A percentile compares a stretch with the other conserved stretches of the same genome.
Conservation (phyloP, 1,140 invertebrate species). For the Tribolium castaneum region DNA sequence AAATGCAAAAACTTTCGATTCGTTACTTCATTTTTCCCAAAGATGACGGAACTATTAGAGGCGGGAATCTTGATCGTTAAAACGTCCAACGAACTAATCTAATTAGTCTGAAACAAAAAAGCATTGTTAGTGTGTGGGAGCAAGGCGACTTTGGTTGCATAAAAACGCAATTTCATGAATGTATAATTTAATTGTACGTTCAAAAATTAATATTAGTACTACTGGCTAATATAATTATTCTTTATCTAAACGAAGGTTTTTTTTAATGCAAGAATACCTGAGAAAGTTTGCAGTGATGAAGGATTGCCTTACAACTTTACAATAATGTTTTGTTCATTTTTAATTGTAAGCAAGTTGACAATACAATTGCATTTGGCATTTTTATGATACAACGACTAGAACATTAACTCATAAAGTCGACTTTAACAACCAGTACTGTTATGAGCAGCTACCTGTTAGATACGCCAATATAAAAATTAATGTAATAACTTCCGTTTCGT, state of each 20-base stretch:
- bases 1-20: neutral
- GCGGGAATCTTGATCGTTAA: neutral
- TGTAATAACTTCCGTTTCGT: neutral
- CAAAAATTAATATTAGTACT: too few species aligned
- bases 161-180: neutral
- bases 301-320: neutral
- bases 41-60: neutral
- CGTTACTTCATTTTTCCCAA: neutral
- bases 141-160: neutral
- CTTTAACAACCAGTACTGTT: neutral
- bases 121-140: neutral
- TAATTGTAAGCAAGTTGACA: neutral
- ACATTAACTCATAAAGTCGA: neutral
- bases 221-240: too few species aligned
- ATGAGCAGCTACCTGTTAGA: neutral
- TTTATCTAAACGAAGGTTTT: too few species aligned
- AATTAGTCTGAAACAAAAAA: neutral
- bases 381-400: neutral
- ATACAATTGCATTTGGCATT: neutral
- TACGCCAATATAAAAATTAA: neutral
- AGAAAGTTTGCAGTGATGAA: too few species aligned
- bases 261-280: too few species aligned
- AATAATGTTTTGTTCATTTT: neutral
- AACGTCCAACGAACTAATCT: neutral
- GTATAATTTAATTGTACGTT: neutral